These are phyloP conservation scores for Opisthocomus hoazin DNA, from an alignment of 2,113 vertebrate genomes.

Conservation along the genomic window DNA sequence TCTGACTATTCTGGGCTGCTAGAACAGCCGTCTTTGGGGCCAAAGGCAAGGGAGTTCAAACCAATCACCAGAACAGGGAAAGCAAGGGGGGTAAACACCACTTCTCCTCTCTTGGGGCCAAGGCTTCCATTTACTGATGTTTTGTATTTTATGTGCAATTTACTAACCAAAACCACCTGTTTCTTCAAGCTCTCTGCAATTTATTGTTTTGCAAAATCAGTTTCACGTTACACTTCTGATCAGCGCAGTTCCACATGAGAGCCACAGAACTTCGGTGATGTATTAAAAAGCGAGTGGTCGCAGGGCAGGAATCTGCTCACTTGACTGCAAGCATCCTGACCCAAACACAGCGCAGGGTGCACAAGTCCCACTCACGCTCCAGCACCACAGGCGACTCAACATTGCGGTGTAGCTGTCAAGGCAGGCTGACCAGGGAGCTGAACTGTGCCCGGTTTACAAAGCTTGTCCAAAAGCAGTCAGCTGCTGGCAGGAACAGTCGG, in stretches of 20 bases:
- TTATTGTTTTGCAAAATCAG: slow-evolving; percentile 64
- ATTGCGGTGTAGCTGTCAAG: neutral
- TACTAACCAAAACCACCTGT: slow-evolving; percentile 60
- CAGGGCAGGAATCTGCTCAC: slow-evolving; percentile 1
- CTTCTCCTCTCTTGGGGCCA: slow-evolving; percentile 26
- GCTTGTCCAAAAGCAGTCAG: neutral
- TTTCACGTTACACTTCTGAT: slow-evolving; percentile 56
- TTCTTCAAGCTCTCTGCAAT: slow-evolving; percentile 53
- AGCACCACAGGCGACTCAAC: neutral
- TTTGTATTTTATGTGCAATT: slow-evolving; percentile 58
- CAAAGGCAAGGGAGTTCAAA: slow-evolving; percentile 21
- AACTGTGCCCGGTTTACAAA: neutral
- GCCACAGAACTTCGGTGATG: slow-evolving; percentile 8
- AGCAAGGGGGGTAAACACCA: neutral
- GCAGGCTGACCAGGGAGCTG: neutral
- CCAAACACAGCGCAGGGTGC: neutral
- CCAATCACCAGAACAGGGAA: slow-evolving; percentile 5
- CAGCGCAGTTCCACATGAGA: slow-evolving; percentile 28
- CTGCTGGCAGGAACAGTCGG: neutral
- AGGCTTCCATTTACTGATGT: slow-evolving; percentile 54
- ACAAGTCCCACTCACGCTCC: neutral
- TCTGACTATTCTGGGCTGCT: slow-evolving; percentile 1
- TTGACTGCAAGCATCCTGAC: neutral
- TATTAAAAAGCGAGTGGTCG: neutral
- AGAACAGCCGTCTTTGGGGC: slow-evolving; percentile 21